Evolutionary conservation across 2,797 vertebrate species (phyloP).

Genomic region (Prionace glauca): DNA sequence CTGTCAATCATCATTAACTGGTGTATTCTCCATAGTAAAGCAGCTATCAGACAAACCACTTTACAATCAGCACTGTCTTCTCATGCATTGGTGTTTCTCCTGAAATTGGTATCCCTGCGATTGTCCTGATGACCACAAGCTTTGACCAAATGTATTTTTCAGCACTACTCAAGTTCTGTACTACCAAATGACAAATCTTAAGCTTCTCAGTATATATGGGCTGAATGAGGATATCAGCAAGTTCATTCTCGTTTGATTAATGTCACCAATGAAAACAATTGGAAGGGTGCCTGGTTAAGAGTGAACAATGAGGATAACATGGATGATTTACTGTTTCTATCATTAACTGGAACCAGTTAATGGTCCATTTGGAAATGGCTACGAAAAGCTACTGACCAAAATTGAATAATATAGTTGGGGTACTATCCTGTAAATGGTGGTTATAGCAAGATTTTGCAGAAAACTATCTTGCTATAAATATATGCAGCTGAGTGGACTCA

Average conservation of each 20-base stretch:
- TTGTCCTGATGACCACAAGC: too few species aligned
- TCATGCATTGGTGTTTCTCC: too few species aligned
- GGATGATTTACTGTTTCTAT: not conserved
- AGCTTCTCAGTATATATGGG: not conserved
- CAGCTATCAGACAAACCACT: too few species aligned
- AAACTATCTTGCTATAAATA: not conserved
- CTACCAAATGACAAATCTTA: not conserved
- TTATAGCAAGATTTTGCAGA: not conserved
- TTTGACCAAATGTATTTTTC: too few species aligned
- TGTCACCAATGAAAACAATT: not conserved
- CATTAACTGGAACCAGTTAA: not conserved
- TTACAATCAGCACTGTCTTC: too few species aligned
- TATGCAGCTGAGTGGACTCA: not conserved
- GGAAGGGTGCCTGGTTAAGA: not conserved
- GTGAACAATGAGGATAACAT: not conserved
- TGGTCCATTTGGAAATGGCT: too few species aligned
- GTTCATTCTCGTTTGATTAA: not conserved
- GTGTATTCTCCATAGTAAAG: too few species aligned
- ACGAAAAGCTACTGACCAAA: not conserved
- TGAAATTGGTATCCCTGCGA: too few species aligned
- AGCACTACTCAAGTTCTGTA: too few species aligned
- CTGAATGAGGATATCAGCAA: not conserved
- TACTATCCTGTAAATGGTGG: not conserved
- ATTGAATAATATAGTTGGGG: not conserved
- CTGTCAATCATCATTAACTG: too few species aligned